Conservation (phyloP, 2,797 vertebrate species). For the Masticophis lateralis region DNA sequence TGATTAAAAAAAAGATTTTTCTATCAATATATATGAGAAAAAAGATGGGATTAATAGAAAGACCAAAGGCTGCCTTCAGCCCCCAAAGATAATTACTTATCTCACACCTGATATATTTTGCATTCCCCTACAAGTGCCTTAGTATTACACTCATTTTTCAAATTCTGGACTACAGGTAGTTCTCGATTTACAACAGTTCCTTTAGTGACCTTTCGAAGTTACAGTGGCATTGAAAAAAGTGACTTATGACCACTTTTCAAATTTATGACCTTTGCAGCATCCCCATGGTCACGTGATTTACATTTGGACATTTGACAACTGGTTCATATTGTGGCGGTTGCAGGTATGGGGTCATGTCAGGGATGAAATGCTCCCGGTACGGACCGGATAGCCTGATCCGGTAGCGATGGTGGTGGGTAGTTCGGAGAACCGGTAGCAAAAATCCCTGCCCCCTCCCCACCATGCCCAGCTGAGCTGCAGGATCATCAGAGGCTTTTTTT, state of each 20-base stretch:
- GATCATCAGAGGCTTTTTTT: too few relatives aligned
- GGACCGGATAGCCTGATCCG: too few relatives aligned
- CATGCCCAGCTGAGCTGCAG: too few relatives aligned
- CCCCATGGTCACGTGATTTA: neutral
- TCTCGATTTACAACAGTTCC: neutral
- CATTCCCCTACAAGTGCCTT: neutral
- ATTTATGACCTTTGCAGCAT: neutral
- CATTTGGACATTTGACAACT: neutral
- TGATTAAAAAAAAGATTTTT: neutral
- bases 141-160: neutral
- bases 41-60: neutral
- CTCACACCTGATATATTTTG: neutral
- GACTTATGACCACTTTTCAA: neutral
- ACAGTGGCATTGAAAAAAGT: neutral
- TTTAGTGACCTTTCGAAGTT: neutral
- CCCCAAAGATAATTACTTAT: neutral
- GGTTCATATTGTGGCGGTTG: neutral
- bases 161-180: neutral
- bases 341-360: neutral
- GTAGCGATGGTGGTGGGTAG: too few relatives aligned
- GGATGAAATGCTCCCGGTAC: too few relatives aligned
- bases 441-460: too few relatives aligned
- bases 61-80: neutral
- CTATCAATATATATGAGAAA: neutral
- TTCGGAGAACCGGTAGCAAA: too few relatives aligned